Conservation (phyloP, 2,797 vertebrate genomes). For the Numenius phaeopus region DNA sequence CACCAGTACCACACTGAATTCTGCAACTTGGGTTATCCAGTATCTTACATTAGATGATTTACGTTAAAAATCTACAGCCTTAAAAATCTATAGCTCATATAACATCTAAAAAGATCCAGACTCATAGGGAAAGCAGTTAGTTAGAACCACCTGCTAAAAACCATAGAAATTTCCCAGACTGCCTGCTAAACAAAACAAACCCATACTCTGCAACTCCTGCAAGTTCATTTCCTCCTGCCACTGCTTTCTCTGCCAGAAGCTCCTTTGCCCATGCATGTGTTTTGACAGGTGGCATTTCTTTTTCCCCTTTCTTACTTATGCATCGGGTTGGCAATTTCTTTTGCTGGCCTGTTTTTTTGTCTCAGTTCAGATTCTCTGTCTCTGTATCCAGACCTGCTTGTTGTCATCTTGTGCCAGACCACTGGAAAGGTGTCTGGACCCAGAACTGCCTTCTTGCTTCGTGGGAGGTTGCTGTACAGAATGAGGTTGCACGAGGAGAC, state of each 20-base stretch:
- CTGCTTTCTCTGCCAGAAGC: background rate
- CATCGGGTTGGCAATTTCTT: background rate
- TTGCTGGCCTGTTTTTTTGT: background rate
- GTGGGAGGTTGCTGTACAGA: background rate
- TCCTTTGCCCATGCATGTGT: background rate
- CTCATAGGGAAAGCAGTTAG: background rate
- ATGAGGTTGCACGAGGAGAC: fast-evolving
- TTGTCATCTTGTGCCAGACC: background rate
- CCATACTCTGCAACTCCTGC: background rate
- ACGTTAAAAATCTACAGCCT: background rate
- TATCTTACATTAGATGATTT: background rate
- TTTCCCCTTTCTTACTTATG: background rate
- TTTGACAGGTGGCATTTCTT: background rate
- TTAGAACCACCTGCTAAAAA: background rate
- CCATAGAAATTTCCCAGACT: background rate
- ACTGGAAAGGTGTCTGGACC: background rate
- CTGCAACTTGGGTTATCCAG: background rate
- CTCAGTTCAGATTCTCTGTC: background rate
- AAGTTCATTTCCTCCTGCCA: background rate
- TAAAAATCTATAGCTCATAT: background rate
- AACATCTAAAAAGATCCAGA: background rate
- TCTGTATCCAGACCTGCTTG: background rate
- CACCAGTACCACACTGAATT: background rate
- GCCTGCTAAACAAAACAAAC: background rate
- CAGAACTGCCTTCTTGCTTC: background rate